These are phyloP conservation scores for Perca schrenkii DNA, from an alignment of 2,113 vertebrate species.

Conservation along the genomic window DNA sequence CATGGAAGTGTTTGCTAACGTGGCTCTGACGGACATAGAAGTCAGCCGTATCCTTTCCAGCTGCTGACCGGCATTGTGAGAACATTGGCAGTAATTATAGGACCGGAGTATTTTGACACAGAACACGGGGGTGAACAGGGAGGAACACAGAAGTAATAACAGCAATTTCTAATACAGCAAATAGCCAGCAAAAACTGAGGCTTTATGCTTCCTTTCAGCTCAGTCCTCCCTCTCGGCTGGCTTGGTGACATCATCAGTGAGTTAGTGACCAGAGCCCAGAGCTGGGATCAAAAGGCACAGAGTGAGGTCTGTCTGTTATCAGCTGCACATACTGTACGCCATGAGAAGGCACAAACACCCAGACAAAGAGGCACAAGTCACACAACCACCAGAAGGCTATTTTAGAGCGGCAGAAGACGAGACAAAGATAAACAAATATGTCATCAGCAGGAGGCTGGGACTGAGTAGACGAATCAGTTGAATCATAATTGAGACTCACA, in stretches of 20 bases:
- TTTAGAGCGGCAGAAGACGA: conserved; percentile 49
- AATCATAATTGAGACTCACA: conserved; percentile 52
- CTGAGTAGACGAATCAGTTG: conserved; percentile 42
- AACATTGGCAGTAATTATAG: conserved; percentile 41
- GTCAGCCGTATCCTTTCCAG: conserved; percentile 36
- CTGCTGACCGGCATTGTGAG: conserved; percentile 29
- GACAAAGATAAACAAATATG: conserved; percentile 76
- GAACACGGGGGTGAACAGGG: conserved; percentile 25
- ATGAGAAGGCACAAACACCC: conserved; percentile 62
- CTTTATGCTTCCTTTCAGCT: conserved; percentile 1
- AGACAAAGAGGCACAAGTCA: conserved; percentile 71
- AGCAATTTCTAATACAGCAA: conserved; percentile 23
- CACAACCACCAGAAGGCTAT: conserved; percentile 75
- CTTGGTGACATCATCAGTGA: conserved; percentile 70
- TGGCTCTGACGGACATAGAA: conserved; percentile 60
- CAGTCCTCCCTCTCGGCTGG: conserved; percentile 24
- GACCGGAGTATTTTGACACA: conserved; percentile 36
- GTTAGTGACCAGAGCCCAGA: conserved; percentile 65
- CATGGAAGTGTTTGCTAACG: conserved; percentile 50
- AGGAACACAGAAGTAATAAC: conserved; percentile 31
- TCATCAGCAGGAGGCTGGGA: conserved; percentile 63
- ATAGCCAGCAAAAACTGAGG: neutral
- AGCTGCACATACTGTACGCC: conserved; percentile 65
- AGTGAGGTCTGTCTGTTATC: conserved; percentile 77
- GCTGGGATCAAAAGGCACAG: conserved; percentile 69